These are phyloP conservation scores for Xanthia togata DNA, from an alignment of 2,888 invertebrate genomes.

Conservation along the genomic window DNA sequence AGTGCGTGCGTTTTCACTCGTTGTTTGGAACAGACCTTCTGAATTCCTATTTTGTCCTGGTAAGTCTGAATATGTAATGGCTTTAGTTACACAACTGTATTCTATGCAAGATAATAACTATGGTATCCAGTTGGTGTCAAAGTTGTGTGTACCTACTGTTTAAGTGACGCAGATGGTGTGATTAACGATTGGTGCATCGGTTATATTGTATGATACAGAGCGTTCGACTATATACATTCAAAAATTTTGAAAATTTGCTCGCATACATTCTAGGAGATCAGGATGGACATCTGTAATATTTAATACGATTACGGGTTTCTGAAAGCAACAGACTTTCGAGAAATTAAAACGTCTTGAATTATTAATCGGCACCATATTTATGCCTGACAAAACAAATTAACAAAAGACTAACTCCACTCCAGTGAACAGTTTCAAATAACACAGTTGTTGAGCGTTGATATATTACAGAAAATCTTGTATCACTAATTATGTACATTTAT, in stretches of 20 bases:
- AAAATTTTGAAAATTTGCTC: no score
- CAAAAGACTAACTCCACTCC: conserved; percentile 14
- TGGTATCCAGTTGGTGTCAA: conserved; percentile 30
- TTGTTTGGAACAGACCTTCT: neutral
- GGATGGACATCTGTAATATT: no score
- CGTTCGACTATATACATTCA: neutral
- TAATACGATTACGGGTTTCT: no score
- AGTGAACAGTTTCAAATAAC: conserved; percentile 51
- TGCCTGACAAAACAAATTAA: conserved; percentile 13
- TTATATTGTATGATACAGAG: neutral
- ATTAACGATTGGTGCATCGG: neutral
- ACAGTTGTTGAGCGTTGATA: conserved; percentile 56
- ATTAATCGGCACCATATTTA: neutral
- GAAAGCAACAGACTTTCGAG: neutral
- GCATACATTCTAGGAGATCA: no score
- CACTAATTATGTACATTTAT: conserved; percentile 76
- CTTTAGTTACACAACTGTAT: conserved; percentile 32
- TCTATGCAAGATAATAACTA: conserved; percentile 33
- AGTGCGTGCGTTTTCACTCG: no score
- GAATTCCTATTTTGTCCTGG: neutral
- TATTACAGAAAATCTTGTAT: conserved; percentile 59
- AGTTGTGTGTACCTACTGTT: conserved; percentile 33
- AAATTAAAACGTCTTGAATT: neutral
- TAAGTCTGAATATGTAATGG: conserved; percentile 18
- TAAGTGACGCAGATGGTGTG: neutral